These are phyloP conservation scores for Crenichthys baileyi DNA, from an alignment of 2,797 vertebrate genomes.

Conservation along the genomic window DNA sequence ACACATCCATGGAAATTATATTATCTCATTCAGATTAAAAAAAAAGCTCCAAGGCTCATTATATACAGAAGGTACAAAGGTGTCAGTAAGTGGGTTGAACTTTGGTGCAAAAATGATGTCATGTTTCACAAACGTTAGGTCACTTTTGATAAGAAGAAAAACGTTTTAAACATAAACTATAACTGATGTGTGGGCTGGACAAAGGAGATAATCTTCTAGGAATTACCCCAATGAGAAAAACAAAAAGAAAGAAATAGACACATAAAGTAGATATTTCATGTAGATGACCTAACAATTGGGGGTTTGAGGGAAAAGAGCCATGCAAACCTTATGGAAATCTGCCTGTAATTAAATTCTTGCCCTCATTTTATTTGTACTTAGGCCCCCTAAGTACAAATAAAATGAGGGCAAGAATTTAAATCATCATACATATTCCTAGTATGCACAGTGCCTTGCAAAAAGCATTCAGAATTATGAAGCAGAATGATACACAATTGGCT, in stretches of 20 bases:
- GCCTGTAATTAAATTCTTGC: not conserved
- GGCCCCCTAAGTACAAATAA: not conserved
- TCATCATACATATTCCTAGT: not conserved
- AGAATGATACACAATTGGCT: too few species aligned
- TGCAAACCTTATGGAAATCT: not conserved
- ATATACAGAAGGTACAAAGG: not conserved
- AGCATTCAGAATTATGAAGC: not conserved
- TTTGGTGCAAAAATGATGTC: not conserved
- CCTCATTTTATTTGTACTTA: not conserved
- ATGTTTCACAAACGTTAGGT: not conserved
- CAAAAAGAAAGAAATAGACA: not conserved
- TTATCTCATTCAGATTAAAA: not conserved
- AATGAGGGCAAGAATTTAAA: not conserved
- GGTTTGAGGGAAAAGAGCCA: not conserved
- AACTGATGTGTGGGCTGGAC: not conserved
- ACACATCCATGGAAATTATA: not conserved
- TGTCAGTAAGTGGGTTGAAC: not conserved
- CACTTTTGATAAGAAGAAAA: not conserved
- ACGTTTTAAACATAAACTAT: not conserved
- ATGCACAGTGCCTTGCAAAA: not conserved
- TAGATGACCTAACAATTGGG: not conserved
- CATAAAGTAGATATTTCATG: conserved; percentile 2
- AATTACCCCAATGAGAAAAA: not conserved
- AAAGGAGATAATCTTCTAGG: not conserved
- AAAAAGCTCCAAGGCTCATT: not conserved